These are phyloP conservation scores for Atherinosoma microstoma DNA, from an alignment of 2,797 vertebrate genomes.

Conservation along the genomic window DNA sequence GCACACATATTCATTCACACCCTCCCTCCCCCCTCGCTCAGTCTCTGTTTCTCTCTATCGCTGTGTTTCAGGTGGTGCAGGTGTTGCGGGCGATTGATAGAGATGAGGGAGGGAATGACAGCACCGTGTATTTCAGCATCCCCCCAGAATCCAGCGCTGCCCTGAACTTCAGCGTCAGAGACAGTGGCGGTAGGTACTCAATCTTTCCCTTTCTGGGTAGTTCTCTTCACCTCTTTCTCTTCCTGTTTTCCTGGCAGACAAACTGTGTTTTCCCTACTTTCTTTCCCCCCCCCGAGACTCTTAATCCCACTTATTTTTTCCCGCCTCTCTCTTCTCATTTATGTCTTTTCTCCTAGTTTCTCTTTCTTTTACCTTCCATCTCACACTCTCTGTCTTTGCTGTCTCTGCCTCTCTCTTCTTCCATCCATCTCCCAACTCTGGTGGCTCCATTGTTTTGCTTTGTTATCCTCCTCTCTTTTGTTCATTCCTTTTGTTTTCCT, in stretches of 20 bases:
- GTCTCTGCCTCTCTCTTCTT: conserved; percentile 57
- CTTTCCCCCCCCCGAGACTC: conserved; percentile 31
- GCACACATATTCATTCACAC: conserved; percentile 9
- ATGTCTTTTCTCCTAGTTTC: conserved; percentile 17
- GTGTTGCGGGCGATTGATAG: conserved; percentile 90
- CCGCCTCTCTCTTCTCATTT: conserved; percentile 36
- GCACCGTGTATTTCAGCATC: conserved; percentile 89
- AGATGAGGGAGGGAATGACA: conserved; percentile 89
- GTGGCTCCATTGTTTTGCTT: conserved; percentile 68
- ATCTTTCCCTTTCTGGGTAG: conserved; percentile 46
- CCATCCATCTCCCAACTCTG: conserved; percentile 70
- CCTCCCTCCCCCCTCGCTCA: conserved; percentile 21
- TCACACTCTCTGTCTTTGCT: conserved; percentile 26
- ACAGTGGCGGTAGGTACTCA: conserved; percentile 87
- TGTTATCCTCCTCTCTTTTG: conserved; percentile 76
- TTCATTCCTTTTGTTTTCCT: conserved; percentile 63
- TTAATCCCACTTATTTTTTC: conserved; percentile 49
- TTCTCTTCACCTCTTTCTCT: conserved; percentile 44
- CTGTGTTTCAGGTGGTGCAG: conserved; percentile 89
- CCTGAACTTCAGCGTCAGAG: conserved; percentile 89
- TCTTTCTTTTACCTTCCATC: conserved; percentile 3
- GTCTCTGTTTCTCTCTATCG: conserved; percentile 66
- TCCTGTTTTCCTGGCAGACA: conserved; percentile 22
- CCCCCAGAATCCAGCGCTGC: conserved; percentile 83
- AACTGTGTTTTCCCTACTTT: background rate